phyloP scores from a whole-genome alignment of 2,113 vertebrate genomes.

The Morone chrysops region DNA sequence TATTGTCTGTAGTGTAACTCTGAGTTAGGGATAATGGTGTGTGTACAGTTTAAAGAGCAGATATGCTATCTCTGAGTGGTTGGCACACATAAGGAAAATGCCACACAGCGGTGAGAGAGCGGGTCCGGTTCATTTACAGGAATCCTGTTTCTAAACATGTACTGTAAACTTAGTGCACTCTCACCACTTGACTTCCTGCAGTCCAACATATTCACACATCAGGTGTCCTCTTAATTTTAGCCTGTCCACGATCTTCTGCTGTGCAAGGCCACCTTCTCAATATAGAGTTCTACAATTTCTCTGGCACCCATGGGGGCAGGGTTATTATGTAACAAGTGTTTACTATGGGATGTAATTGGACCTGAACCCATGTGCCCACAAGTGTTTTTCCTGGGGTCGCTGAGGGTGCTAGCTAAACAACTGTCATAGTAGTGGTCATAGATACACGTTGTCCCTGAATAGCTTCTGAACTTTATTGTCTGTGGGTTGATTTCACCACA shows the following conservation, averaged over 20 bases:
- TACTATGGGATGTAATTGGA: conserved; percentile 67
- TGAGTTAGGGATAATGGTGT: background rate
- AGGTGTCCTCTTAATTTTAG: conserved; percentile 58
- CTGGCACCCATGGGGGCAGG: background rate
- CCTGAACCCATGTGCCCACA: conserved; percentile 20
- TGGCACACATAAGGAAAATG: conserved; percentile 21
- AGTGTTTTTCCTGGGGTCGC: conserved; percentile 15
- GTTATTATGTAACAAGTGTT: conserved; percentile 65
- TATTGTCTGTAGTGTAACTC: background rate
- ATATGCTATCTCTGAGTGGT: background rate
- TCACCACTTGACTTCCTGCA: conserved; percentile 7
- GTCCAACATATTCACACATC: conserved; percentile 49
- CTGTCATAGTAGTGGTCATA: conserved; percentile 33
- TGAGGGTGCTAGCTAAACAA: conserved; percentile 23
- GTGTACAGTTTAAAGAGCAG: conserved; percentile 1
- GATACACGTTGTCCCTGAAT: conserved; percentile 41
- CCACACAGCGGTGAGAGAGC: background rate
- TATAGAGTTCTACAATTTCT: conserved; percentile 62
- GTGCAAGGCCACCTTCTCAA: conserved; percentile 40
- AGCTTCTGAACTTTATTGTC: conserved; percentile 47
- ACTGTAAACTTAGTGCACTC: background rate
- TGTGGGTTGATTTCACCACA: conserved; percentile 20
- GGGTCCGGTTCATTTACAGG: conserved; percentile 23
- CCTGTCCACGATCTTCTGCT: conserved; percentile 13
- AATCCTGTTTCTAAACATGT: conserved; percentile 35